These are phyloP conservation scores for Blennius ocellaris DNA, from an alignment of 2,113 vertebrate genomes.

Conservation along the genomic window DNA sequence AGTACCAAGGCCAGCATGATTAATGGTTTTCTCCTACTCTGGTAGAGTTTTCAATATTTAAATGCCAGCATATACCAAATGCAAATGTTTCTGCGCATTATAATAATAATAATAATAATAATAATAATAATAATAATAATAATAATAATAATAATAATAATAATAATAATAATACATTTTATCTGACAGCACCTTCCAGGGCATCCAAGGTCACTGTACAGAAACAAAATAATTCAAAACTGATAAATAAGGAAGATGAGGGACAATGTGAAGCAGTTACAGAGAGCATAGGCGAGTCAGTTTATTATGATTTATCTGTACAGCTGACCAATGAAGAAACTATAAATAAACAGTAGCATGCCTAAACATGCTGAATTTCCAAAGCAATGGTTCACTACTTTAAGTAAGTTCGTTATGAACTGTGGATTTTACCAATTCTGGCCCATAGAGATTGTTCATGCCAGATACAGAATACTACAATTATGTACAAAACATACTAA, in stretches of 20 bases:
- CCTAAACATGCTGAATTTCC: not conserved
- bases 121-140: not conserved
- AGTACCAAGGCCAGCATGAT: slow-evolving; percentile 40
- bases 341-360: not conserved
- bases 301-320: not conserved
- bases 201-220: no score
- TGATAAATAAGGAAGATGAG: no score
- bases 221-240: no score
- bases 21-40: slow-evolving; percentile 29
- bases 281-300: no score
- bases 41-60: slow-evolving; percentile 23
- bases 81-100: not conserved
- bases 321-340: not conserved
- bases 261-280: no score
- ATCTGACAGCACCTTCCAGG: no score
- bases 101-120: not conserved
- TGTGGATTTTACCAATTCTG: no score
- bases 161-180: not conserved
- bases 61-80: not conserved
- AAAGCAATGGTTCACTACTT: not conserved
- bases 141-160: not conserved
- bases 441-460: not conserved
- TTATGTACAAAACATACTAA: no score
- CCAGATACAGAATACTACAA: not conserved
- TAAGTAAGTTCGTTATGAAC: no score